Base-by-base conservation (phyloP, 1,140 invertebrate genomes). In the Magallana angulata region DNA sequence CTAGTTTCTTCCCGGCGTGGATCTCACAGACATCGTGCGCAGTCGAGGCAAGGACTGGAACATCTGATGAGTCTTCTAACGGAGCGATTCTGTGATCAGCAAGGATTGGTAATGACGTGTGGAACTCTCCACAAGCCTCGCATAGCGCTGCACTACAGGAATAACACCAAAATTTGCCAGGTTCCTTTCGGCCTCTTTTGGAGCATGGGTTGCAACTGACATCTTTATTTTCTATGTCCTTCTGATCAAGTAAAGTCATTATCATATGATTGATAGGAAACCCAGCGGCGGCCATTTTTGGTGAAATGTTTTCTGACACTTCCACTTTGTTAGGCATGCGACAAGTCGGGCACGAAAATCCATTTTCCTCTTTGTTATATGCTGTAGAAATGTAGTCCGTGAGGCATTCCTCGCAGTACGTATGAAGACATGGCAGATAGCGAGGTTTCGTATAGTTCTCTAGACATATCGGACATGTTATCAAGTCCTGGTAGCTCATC, bases 351-450 rank as follows among this genome's bases (percentile, higher is more conserved):
- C 81, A 82, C 7, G 14, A 6, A 24, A 82, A 82, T 24, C 64
- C 68, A 0, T 48, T 64, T n/a, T 36, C 56, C 0, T 64, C 71
- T 3, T 58, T 12, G 18, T 58, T 84, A 57, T 48, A 85, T 76
- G 12, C 30, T 9, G 81, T 24, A 5, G 57, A 80, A 59, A 91
- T 89, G 84, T 92, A 91, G 9, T 85, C 82, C 57, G 87, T 68
- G 56, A 94, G 80, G 93, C 98, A 99, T 82, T 96, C 95, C 95
- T 98, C 97, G 95, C 98, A 98, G 95, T 98, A 98, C 4, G 97
- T 97, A 95, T 98, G 98, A 91, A 99, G 96, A 94, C 98, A 99
- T 90, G 97, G 97, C 88, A 99, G 96, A 83, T 98, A 96, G 89
- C 97, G 96, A 80, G 98, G 98, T 18, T 89, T 89, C 8, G 85